Conservation (phyloP, 2,113 vertebrate species). For the Microcebus jonahi region DNA sequence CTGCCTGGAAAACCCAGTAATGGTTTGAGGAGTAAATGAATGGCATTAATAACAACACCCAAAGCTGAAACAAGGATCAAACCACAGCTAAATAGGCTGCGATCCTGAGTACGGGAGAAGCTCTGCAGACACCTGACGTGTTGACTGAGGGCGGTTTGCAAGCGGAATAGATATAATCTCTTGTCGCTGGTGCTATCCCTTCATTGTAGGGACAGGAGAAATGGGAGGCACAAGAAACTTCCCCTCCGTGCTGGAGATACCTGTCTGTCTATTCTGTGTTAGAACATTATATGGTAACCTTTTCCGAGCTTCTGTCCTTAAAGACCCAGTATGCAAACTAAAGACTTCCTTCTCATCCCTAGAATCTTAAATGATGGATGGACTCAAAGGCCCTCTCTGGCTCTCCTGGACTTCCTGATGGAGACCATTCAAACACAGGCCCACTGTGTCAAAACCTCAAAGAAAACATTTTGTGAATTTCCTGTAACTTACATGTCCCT, state of each 20-base stretch:
- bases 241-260: constrained; percentile 14
- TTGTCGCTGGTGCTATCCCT: background rate
- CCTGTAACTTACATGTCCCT: background rate
- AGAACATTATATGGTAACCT: background rate
- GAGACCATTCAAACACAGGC: background rate
- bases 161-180: background rate
- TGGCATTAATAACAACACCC: background rate
- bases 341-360: background rate
- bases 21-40: background rate
- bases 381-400: background rate
- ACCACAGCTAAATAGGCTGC: background rate
- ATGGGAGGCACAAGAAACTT: background rate
- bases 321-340: background rate
- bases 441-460: background rate
- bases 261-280: background rate
- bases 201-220: constrained; percentile 4
- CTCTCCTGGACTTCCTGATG: background rate
- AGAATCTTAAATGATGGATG: background rate
- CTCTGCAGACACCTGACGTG: background rate
- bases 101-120: background rate
- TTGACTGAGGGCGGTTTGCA: background rate
- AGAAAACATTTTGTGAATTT: background rate
- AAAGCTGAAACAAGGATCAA: background rate
- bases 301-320: background rate
- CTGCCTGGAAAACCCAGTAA: background rate